Evolutionary conservation across 2,797 vertebrate genomes (phyloP).

Genomic region (Tinamus major): DNA sequence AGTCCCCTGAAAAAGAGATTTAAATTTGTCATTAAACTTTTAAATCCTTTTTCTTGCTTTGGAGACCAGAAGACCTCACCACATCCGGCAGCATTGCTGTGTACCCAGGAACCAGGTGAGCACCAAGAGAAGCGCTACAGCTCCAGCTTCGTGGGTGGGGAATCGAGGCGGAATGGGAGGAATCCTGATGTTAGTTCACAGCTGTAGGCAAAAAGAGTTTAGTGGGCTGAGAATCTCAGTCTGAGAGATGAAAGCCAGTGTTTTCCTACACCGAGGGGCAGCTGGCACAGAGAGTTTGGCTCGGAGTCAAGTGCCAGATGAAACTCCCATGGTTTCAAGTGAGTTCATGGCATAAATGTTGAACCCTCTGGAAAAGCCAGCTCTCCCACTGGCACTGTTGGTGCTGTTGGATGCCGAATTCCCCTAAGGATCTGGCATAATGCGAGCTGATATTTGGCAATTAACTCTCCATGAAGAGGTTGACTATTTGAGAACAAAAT

Average conservation of each 20-base stretch:
- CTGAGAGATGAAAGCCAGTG: background rate
- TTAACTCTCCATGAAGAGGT: background rate
- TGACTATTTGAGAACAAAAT: background rate
- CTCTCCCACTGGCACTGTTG: background rate
- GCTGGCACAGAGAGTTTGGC: background rate
- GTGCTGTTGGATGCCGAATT: background rate
- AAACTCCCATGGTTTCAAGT: background rate
- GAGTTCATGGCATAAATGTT: background rate
- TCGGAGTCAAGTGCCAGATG: background rate
- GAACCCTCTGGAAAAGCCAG: background rate
- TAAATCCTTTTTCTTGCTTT: background rate
- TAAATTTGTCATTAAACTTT: background rate
- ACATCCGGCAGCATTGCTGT: background rate
- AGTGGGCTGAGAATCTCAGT: background rate
- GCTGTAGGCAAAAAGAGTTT: background rate
- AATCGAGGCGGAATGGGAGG: background rate
- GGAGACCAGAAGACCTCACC: background rate
- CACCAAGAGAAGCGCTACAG: rapidly evolving
- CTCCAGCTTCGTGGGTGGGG: background rate
- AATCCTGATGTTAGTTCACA: background rate
- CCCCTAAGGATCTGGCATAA: background rate
- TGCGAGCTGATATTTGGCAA: rapidly evolving
- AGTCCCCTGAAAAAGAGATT: constrained; percentile 3
- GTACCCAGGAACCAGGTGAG: background rate
- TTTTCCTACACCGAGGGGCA: background rate